A percentile compares a stretch with the other conserved stretches of the same genome.
Conservation (phyloP, 2,797 vertebrate species). For the Enteromius anoplus region DNA sequence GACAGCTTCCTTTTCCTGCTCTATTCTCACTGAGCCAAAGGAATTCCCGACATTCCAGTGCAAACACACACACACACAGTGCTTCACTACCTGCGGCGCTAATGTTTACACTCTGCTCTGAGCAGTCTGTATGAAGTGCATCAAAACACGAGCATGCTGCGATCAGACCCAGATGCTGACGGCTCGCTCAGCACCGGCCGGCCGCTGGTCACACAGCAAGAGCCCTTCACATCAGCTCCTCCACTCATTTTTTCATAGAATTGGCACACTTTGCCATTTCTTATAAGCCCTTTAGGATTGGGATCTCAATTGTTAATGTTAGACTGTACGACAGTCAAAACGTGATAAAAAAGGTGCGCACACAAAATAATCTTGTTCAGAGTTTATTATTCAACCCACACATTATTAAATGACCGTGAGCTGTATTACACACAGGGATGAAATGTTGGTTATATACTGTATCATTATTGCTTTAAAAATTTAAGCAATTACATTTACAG, state of each 20-base stretch:
- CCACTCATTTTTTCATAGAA: too few species aligned
- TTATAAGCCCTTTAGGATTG: too few species aligned
- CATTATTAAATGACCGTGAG: too few species aligned
- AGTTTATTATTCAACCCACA: too few species aligned
- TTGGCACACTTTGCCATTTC: too few species aligned
- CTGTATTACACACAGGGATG: too few species aligned
- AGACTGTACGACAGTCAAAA: too few species aligned
- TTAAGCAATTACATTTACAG: background rate
- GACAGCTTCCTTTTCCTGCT: constrained; percentile 73
- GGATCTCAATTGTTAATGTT: too few species aligned
- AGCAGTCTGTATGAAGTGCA: constrained; percentile 38
- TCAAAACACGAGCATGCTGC: constrained; percentile 27
- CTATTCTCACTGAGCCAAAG: constrained; percentile 70
- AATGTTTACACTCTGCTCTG: constrained; percentile 33
- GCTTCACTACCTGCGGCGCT: constrained; percentile 52
- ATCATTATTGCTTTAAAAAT: background rate
- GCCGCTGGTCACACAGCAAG: background rate
- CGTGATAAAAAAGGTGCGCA: too few species aligned
- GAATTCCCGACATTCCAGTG: constrained; percentile 56
- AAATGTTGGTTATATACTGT: too few species aligned
- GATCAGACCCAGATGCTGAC: constrained; percentile 34
- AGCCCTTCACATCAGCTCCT: background rate
- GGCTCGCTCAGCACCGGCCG: background rate
- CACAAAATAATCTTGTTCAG: too few species aligned
- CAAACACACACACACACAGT: constrained; percentile 27